Conservation (phyloP, 2,113 vertebrate genomes). For the Platysteira castanea region DNA sequence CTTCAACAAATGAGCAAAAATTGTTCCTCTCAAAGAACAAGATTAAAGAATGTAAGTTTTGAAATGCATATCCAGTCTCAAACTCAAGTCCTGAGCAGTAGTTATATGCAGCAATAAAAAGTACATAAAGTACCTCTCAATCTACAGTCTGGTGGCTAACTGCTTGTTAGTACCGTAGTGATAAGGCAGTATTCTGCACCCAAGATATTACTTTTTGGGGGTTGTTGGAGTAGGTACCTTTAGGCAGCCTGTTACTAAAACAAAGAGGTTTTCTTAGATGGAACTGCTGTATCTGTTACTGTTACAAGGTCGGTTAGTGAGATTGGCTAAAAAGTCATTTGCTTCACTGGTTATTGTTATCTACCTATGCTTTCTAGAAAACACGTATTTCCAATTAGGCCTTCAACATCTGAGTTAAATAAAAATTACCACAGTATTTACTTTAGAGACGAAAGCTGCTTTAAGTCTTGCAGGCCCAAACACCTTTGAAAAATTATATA, state of each 20-base stretch:
- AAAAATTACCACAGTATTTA: background rate
- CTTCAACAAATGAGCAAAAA: background rate
- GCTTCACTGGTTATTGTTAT: background rate
- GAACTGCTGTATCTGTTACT: background rate
- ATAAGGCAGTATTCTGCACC: background rate
- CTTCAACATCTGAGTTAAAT: background rate
- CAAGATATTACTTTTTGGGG: background rate
- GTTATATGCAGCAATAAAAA: background rate
- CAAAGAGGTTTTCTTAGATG: background rate
- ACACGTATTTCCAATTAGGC: background rate
- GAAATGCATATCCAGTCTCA: background rate
- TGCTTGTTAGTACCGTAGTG: background rate
- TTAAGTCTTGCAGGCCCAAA: background rate
- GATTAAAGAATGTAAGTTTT: background rate
- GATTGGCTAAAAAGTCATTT: background rate
- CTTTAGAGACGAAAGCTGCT: background rate
- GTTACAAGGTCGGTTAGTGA: background rate
- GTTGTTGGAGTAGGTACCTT: background rate
- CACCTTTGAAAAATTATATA: background rate
- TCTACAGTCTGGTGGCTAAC: background rate
- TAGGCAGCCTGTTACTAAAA: background rate
- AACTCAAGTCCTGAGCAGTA: background rate
- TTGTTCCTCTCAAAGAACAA: background rate
- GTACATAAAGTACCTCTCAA: background rate
- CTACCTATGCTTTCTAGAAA: background rate